These are phyloP conservation scores for Drosophila paucipuncta DNA, from an alignment of 2,888 invertebrate species.

Conservation along the genomic window DNA sequence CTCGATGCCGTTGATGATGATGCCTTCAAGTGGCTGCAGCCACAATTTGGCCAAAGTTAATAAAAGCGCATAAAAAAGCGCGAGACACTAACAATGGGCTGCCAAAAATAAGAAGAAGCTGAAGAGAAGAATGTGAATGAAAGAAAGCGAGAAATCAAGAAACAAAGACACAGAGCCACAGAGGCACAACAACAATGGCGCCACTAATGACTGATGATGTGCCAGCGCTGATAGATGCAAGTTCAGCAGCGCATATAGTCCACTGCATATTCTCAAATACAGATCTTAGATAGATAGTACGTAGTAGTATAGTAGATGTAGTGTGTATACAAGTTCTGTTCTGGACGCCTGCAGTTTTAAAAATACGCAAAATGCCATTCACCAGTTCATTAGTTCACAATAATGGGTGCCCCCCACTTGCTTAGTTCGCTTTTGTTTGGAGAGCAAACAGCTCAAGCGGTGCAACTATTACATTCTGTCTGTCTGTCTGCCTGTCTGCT, in stretches of 20 bases:
- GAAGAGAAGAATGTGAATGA: conserved; percentile 1
- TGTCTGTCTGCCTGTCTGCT: neutral
- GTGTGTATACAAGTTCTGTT: conserved; percentile 3
- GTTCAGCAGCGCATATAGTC: conserved; percentile 39
- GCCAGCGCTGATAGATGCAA: conserved; percentile 79
- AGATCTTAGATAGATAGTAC: conserved; percentile 7
- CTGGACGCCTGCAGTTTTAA: conserved; percentile 35
- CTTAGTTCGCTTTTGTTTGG: conserved; percentile 64
- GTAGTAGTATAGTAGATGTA: neutral
- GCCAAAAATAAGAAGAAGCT: conserved; percentile 23
- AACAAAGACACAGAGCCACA: conserved; percentile 35
- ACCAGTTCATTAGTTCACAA: conserved; percentile 38
- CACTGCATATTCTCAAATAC: conserved; percentile 7
- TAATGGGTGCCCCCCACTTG: conserved; percentile 41
- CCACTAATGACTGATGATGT: conserved; percentile 82
- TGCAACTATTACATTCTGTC: conserved; percentile 15
- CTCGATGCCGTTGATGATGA: conserved; percentile 51
- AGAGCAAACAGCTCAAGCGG: conserved; percentile 56
- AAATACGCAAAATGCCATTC: conserved; percentile 51
- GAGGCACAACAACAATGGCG: conserved; percentile 65
- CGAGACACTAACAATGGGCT: conserved; percentile 70
- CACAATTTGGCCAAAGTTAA: conserved; percentile 79
- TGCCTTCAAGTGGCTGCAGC: conserved; percentile 75
- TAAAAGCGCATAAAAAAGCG: conserved; percentile 77
- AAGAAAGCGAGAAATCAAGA: conserved; percentile 22